Conservation (phyloP, 2,797 vertebrate species). For the Pempheris klunzingeri region DNA sequence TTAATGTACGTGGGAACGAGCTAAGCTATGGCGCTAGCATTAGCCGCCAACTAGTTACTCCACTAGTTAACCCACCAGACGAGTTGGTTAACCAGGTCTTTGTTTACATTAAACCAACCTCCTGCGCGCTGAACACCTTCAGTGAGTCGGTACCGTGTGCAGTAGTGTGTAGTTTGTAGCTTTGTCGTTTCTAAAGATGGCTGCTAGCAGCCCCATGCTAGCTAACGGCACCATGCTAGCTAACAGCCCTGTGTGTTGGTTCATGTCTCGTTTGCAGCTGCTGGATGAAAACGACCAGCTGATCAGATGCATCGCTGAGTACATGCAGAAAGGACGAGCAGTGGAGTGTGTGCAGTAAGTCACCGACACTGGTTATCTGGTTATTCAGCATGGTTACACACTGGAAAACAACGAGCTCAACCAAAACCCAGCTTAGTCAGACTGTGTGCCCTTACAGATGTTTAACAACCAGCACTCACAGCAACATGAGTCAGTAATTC, state of each 20-base stretch:
- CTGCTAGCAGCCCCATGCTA: no score
- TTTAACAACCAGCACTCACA: no score
- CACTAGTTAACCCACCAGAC: no score
- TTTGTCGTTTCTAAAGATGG: background rate
- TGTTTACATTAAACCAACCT: background rate
- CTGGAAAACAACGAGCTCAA: no score
- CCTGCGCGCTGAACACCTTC: accelerated
- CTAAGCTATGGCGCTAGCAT: background rate
- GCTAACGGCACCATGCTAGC: background rate
- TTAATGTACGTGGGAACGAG: no score
- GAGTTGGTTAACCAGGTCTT: no score
- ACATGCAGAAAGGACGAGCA: slow-evolving; percentile 94
- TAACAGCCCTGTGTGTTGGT: accelerated
- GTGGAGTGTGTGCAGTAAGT: slow-evolving; percentile 96
- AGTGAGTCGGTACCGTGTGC: background rate
- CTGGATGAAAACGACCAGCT: slow-evolving; percentile 97
- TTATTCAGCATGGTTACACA: no score
- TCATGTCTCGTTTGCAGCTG: slow-evolving; percentile 78
- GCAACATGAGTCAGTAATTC: no score
- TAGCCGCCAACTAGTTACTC: background rate
- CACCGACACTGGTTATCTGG: no score
- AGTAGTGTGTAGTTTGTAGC: no score
- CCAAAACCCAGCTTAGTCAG: no score
- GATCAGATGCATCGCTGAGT: slow-evolving; percentile 93
- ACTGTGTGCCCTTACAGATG: no score